Evolutionary conservation across 2,888 invertebrate species (phyloP), one percentile per base, ranked within the genome.

Genomic region (Syrista parreyssii): DNA sequence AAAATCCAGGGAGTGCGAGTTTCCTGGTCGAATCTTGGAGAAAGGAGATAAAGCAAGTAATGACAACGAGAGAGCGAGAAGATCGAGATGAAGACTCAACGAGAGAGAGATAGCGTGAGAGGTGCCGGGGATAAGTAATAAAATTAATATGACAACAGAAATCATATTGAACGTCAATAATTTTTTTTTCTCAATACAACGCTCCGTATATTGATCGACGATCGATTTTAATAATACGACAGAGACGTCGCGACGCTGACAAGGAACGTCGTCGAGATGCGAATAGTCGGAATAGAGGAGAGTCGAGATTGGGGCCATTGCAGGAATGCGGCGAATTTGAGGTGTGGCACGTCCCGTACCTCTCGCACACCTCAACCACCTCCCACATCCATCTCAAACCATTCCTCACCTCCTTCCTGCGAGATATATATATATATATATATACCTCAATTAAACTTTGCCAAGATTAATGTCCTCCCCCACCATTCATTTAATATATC

Each of bases 271-370:
- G 71, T 55, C 71, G 71, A 15, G 31, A 71, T 71, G 71, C 71
- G 71, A 71, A 71, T 71, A 55, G 71, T 15, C 71, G 71, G 31
- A 71, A 71, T 71, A 71, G 71, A 71, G 31, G 71, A 73, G 81
- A 81, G 81, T 79, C 84, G 82, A 82, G 84, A 85, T 86, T 83
- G 83, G 40, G 69, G 55, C 78, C 76, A 32, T 33, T 36, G 32
- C 35, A n/a, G 88, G 89, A 88, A 89, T 89, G 87, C 86, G 82
- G 88, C 86, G 87, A 88, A 89, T 89, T 90, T 87, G 87, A 89
- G 89, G 89, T 88, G 89, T 88, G 89, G 88, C 88, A 77, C 69
- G 75, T 79, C 81, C 75, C 72, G 68, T 71, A 15, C 75, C 55
- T 68, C 34, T 12, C 36, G 34, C 31, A 73, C 68, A 72, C 71